Evolutionary conservation across 2,888 invertebrate species (phyloP).

Genomic region (Lamellibrachia columna): DNA sequence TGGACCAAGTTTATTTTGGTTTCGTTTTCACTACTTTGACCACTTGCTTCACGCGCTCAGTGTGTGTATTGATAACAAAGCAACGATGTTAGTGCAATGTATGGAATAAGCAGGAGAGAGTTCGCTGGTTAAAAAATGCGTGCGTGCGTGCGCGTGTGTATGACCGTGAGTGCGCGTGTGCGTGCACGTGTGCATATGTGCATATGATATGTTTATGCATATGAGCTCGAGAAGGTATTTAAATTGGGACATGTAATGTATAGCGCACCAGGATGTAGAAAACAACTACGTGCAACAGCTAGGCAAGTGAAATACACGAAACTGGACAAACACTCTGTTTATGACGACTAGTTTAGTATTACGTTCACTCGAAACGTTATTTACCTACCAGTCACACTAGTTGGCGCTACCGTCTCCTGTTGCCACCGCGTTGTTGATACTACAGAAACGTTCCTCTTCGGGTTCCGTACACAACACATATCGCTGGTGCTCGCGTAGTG

Average conservation of each 20-base stretch:
- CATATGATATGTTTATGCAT: neutral
- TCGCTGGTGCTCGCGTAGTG: neutral
- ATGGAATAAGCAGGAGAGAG: too few species aligned
- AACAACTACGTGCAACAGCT: neutral
- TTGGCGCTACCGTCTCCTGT: neutral
- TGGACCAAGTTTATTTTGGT: too few species aligned
- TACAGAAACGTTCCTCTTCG: neutral
- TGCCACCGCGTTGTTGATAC: neutral
- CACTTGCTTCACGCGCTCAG: too few species aligned
- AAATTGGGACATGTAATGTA: neutral
- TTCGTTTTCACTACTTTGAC: too few species aligned
- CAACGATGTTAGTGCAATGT: too few species aligned
- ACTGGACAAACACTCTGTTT: neutral
- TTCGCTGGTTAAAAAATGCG: too few species aligned
- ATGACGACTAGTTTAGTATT: neutral
- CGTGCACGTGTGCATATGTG: neutral
- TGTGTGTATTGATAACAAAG: too few species aligned
- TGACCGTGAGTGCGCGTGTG: too few species aligned
- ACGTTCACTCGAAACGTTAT: neutral
- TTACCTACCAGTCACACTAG: neutral
- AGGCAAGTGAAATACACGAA: neutral
- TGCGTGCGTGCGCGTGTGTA: too few species aligned
- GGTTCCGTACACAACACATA: neutral
- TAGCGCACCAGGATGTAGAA: neutral
- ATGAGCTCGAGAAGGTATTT: neutral